Percentiles rank a stretch among this genome's conserved stretches.
Evolutionary conservation across 1,140 invertebrate species (phyloP).

Genomic region (Trichogramma pretiosum): DNA sequence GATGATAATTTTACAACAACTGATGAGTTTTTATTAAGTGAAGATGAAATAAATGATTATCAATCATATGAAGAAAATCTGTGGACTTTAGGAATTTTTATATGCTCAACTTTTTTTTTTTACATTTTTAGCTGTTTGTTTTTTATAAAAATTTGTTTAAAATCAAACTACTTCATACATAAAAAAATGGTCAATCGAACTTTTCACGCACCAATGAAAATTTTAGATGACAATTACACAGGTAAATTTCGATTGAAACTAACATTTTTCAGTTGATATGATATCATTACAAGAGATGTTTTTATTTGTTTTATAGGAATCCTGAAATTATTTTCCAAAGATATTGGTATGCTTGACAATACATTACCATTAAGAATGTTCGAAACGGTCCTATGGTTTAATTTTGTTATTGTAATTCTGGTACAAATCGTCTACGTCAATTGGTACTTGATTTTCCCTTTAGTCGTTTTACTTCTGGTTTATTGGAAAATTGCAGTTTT

Average conservation of each 20-base stretch:
- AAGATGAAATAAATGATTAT: no score
- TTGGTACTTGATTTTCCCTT: slow-evolving; percentile 63
- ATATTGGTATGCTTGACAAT: no score
- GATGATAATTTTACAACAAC: no score
- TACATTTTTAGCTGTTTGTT: slow-evolving; percentile 38
- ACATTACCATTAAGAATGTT: no score
- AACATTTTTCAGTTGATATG: no score
- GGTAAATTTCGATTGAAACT: no score
- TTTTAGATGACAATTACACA: no score
- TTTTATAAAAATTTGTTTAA: slow-evolving; percentile 53
- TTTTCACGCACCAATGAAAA: slow-evolving; percentile 54
- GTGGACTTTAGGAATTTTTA: slow-evolving; percentile 22
- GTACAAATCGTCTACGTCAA: slow-evolving; percentile 65
- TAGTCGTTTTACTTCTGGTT: slow-evolving; percentile 54
- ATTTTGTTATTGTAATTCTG: slow-evolving; percentile 53
- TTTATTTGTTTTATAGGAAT: slow-evolving; percentile 61
- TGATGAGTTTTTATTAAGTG: no score
- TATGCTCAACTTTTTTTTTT: slow-evolving; percentile 29
- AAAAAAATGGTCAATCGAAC: slow-evolving; percentile 55
- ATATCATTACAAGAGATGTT: slow-evolving; percentile 16
- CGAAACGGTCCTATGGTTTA: slow-evolving; percentile 55
- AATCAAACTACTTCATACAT: slow-evolving; percentile 57
- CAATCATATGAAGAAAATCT: neutral
- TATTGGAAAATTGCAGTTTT: slow-evolving; percentile 61
- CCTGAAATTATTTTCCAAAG: slow-evolving; percentile 45